Evolutionary conservation across 2,797 vertebrate genomes (phyloP).

Genomic region (Cirrhinus molitorella): DNA sequence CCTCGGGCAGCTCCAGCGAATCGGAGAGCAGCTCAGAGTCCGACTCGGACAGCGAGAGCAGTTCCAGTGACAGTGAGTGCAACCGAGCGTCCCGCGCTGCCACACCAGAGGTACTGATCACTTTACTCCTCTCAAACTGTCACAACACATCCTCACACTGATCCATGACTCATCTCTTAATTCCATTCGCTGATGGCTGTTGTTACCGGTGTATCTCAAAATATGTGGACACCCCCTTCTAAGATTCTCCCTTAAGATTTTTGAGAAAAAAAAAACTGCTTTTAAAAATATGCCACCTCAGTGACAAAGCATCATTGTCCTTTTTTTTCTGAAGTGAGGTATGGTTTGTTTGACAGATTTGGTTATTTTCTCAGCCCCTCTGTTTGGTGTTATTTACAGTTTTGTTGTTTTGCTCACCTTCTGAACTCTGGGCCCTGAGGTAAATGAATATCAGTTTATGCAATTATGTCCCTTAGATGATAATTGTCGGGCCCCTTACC

Average conservation of each 20-base stretch:
- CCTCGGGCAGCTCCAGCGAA: constrained; percentile 87
- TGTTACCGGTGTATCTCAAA: background rate
- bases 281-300: too few species aligned
- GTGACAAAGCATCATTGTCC: too few species aligned
- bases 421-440: constrained; percentile 15
- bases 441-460: constrained; percentile 26
- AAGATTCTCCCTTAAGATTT: background rate
- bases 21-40: constrained; percentile 91
- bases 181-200: background rate
- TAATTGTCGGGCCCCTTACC: constrained; percentile 22
- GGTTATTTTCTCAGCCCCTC: background rate
- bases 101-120: constrained; percentile 83
- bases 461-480: constrained; percentile 33
- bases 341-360: background rate
- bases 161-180: background rate
- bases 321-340: too few species aligned
- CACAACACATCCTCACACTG: background rate
- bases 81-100: constrained; percentile 80
- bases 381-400: background rate
- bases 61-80: constrained; percentile 83
- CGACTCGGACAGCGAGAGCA: constrained; percentile 84
- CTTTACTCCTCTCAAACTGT: constrained; percentile 10
- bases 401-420: constrained; percentile 25
- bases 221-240: background rate
- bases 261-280: background rate